phyloP scores from a whole-genome alignment of 2,797 vertebrate genomes.

The Channa striata region DNA sequence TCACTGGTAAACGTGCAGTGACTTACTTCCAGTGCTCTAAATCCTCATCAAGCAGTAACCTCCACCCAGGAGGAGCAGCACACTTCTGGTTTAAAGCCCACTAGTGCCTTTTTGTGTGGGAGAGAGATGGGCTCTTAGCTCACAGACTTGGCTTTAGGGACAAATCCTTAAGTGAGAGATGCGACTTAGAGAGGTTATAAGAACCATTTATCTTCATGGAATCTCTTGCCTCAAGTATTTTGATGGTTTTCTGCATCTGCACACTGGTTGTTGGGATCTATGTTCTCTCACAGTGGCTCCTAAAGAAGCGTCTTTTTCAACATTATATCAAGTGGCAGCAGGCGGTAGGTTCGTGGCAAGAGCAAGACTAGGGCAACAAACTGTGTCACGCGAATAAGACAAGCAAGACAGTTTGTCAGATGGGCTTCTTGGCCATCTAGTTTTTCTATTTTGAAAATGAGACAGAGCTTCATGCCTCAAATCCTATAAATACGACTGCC shows the following conservation, averaged over 20 bases:
- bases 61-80: conserved; percentile 7
- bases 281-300: not conserved
- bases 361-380: not conserved
- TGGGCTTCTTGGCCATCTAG: not conserved
- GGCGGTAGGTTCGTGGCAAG: not conserved
- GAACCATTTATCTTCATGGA: conserved; percentile 59
- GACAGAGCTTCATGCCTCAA: not conserved
- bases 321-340: conserved; percentile 1
- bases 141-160: conserved; percentile 48
- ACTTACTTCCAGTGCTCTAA: conserved; percentile 1
- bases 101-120: conserved; percentile 25
- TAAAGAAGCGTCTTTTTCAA: not conserved
- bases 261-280: conserved; percentile 18
- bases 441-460: not conserved
- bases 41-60: conserved; percentile 5
- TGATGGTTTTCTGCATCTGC: conserved; percentile 54
- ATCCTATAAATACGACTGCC: not conserved
- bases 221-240: conserved; percentile 46
- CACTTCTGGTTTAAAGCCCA: conserved; percentile 33
- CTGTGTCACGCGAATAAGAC: not conserved
- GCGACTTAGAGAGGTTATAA: conserved; percentile 41
- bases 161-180: conserved; percentile 40
- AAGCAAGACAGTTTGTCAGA: not conserved
- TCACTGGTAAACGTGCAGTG: conserved; percentile 22
- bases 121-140: conserved; percentile 30